Evolutionary conservation across 2,888 invertebrate genomes (phyloP), one percentile per base, ranked within the genome.

Genomic region (Colletes collaris): DNA sequence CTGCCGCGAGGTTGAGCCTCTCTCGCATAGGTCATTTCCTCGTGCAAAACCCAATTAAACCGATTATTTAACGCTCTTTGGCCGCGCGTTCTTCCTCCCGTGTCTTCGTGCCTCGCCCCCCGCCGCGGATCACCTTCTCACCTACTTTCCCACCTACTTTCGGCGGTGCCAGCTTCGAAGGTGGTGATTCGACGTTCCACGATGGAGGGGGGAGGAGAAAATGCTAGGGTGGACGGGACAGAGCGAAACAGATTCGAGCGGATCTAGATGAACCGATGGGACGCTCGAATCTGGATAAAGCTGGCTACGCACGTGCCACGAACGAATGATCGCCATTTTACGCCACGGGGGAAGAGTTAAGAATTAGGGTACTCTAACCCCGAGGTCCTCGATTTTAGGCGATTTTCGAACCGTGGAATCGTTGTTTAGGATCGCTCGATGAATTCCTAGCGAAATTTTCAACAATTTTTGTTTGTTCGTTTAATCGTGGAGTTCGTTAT

Each of bases 11-110:
- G 80, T 89, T 89, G 83, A 79, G 80, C 79, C 87, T 73, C 87
- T 67, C 71, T 80, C 55, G 76, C 91, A 89, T 89, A 90, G 91
- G 90, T 90, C 90, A 91, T 90, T 92, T 92, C 92, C 92, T 92
- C 91, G 88, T 92, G 90, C 91, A 88, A 90, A 92, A 92, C 92
- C 91, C 87, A 91, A 92, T 92, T 92, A 91, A 89, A 86, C 53
- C 86, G 91, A 91, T 92, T 92, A 92, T 90, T 91, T 88, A 92
- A 92, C 89, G 87, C 88, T 76, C 72, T 59, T 44, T 27, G 44
- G 55, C 27, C 62, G 56, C 50, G 49, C 75, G 44, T 49, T 37
- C 59, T 49, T 44, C 16, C 55, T 44, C 13, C 37, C 19, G 16
- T 13, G 44, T 4, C 56, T 37, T 46, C 44, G 44, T 0, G 35